Base-by-base conservation (phyloP, 2,797 vertebrate species). In the Scyliorhinus canicula region DNA sequence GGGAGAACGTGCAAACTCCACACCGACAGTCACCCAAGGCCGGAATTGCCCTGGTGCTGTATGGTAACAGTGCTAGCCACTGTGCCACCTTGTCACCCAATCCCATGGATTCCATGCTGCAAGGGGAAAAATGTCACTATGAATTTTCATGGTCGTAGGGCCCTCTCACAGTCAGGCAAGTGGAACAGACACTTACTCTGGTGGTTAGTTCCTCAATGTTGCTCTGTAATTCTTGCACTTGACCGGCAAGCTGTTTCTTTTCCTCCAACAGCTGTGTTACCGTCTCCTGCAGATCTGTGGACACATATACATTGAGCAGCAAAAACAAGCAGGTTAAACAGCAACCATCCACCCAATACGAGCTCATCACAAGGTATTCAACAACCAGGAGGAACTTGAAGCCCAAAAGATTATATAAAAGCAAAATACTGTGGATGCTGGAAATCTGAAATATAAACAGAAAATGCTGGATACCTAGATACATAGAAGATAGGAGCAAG, bases 141-240 rank as follows among this genome's bases (percentile, higher is more conserved):
- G n/a, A 8, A 40, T 60, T 90, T 24, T 65, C 57, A 63, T 65
- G 40, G 6, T 26, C 44, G 86, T 63, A 40, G n/a, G 21, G 40
- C 21, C 44, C 79, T 82, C 40, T 47, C 19, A 26, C 50, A 35
- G 52, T 52, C 50, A 57, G 26, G 55, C 0, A 35, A 60, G 55
- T 7, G 26, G 55, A 93, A 79, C 65, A 26, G 28, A 55, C 95
- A 95, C 96, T 97, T 96, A 98, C 98, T 96, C 97, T 97, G 3
- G 95, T 31, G 0, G 95, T 97, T 95, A 98, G 95, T 95, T 97
- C 97, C 47, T 98, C 97, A 65, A 97, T 97, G 65, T 96, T 96
- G 95, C 96, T 96, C 96, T 97, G 97, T 96, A 98, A 97, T 71
- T 98, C 97, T 82, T 97, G 97, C 93, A 98, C 95, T 97, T 97